Conservation (phyloP, 2,797 vertebrate species). For the Phataginus tetradactyla region DNA sequence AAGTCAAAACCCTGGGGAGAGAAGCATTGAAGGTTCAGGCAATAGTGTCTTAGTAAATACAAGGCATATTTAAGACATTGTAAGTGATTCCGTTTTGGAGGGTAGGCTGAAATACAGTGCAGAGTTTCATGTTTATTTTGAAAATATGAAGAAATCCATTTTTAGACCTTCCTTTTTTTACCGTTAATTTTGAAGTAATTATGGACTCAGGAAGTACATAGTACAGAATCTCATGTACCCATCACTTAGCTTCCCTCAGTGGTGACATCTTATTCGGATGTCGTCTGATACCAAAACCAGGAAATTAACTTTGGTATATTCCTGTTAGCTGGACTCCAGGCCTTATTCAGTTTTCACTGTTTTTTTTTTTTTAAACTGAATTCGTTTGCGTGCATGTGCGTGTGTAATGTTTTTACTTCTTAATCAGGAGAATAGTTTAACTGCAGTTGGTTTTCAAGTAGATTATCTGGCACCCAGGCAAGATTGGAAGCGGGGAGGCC, state of each 20-base stretch:
- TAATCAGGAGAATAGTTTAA: neutral
- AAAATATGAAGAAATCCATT: neutral
- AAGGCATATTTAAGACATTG: neutral
- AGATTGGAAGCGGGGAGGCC: neutral
- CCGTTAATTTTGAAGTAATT: neutral
- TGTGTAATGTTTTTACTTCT: neutral
- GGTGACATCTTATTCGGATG: neutral
- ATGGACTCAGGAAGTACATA: neutral
- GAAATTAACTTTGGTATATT: neutral
- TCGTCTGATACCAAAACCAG: neutral
- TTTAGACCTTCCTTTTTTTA: neutral
- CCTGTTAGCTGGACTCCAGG: neutral
- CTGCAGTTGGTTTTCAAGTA: neutral
- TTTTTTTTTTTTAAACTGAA: neutral
- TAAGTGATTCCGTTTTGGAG: neutral
- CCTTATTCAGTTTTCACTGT: neutral
- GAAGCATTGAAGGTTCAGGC: neutral
- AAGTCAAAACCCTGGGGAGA: neutral
- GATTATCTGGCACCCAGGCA: neutral
- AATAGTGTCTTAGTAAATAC: neutral
- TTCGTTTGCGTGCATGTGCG: neutral
- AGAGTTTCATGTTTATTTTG: neutral
- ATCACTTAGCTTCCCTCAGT: accelerated
- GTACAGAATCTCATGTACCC: neutral
- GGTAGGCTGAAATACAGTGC: neutral